Percentiles rank a stretch among this genome's conserved stretches.
Evolutionary conservation across 2,797 vertebrate species (phyloP).

Genomic region (Arctocebus calabarensis): DNA sequence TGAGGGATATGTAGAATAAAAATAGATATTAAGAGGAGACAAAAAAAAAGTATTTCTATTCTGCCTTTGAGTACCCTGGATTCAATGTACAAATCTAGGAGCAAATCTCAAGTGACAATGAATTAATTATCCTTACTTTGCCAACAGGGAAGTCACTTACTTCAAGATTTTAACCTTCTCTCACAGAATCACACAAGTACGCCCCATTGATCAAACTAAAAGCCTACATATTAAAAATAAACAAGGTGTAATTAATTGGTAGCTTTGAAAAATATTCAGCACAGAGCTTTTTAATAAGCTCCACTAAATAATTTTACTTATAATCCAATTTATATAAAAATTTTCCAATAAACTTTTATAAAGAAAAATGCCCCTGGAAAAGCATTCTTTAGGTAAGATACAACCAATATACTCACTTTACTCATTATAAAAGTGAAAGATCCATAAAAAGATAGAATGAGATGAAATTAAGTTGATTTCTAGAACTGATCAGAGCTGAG

Average conservation of each 20-base stretch:
- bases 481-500: not conserved
- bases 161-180: not conserved
- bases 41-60: not conserved
- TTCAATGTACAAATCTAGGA: not conserved
- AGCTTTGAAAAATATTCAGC: conserved; percentile 42
- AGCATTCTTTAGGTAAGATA: not conserved
- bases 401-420: not conserved
- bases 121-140: not conserved
- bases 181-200: not conserved
- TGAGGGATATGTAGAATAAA: no score
- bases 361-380: not conserved
- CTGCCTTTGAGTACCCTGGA: not conserved
- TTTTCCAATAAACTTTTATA: not conserved
- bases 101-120: not conserved
- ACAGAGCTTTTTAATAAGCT: not conserved
- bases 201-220: conserved; percentile 1
- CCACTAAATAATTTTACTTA: not conserved
- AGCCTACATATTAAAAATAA: not conserved
- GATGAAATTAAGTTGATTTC: not conserved
- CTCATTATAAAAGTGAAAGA: not conserved
- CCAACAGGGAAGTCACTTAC: not conserved
- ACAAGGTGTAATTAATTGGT: not conserved
- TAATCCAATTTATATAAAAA: not conserved
- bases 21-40: no score
- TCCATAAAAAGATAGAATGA: not conserved